A percentile compares a stretch with the other conserved stretches of the same genome.
Conservation (phyloP, 2,888 invertebrate genomes). For the Globia sparganii region DNA sequence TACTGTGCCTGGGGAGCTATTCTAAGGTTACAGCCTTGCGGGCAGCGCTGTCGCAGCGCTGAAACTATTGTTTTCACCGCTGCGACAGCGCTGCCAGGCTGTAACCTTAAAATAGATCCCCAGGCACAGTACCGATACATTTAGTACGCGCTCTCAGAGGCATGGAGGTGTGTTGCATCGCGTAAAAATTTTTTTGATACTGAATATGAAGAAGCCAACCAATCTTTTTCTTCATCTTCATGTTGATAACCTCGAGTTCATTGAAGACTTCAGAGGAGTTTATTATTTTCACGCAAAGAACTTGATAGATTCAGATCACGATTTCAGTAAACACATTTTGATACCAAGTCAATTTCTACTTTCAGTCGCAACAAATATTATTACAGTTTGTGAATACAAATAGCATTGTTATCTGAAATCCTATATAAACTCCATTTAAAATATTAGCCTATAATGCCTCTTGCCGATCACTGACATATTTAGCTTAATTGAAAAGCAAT, state of each 20-base stretch:
- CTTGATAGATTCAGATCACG: constrained; percentile 21
- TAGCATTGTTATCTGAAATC: constrained; percentile 33
- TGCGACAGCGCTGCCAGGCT: too few relatives aligned
- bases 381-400: constrained; percentile 38
- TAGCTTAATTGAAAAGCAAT: constrained; percentile 61
- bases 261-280: background rate
- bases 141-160: too few relatives aligned
- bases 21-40: too few relatives aligned
- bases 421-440: constrained; percentile 44
- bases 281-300: background rate
- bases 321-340: constrained; percentile 47
- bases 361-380: constrained; percentile 43
- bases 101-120: too few relatives aligned
- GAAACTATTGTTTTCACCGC: too few relatives aligned
- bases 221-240: background rate
- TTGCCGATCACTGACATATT: constrained; percentile 40
- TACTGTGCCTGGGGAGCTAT: too few relatives aligned
- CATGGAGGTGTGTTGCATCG: too few relatives aligned
- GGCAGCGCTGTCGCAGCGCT: too few relatives aligned
- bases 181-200: too few relatives aligned
- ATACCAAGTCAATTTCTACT: constrained; percentile 49
- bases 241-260: background rate
- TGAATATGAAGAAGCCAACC: too few relatives aligned
- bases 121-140: too few relatives aligned
- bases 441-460: constrained; percentile 34